Percentiles rank a stretch among this genome's conserved stretches.
These are phyloP conservation scores for Catagonus wagneri DNA, from an alignment of 2,113 vertebrate genomes.

Conservation along the genomic window DNA sequence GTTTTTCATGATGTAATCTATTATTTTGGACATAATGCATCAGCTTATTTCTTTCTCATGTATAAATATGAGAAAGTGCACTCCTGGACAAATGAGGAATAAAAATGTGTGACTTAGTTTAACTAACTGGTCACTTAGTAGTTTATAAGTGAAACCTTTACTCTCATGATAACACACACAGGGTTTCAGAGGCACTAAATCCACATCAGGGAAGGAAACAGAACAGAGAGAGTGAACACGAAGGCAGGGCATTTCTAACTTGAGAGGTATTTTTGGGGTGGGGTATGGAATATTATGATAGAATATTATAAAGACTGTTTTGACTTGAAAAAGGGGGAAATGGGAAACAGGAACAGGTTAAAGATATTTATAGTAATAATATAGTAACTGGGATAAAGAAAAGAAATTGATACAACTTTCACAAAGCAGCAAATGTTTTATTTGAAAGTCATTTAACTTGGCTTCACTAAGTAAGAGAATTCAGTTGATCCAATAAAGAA, in stretches of 20 bases:
- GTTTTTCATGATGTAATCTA: neutral
- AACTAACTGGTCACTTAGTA: neutral
- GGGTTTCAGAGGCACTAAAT: neutral
- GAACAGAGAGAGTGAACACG: neutral
- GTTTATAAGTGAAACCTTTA: neutral
- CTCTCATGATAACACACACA: neutral
- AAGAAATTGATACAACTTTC: neutral
- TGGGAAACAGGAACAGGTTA: neutral
- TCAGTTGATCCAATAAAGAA: neutral
- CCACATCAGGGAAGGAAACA: neutral
- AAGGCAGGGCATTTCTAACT: neutral
- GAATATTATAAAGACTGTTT: neutral
- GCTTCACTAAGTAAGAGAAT: neutral
- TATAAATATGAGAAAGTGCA: neutral
- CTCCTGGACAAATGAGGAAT: neutral
- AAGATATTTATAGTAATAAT: neutral
- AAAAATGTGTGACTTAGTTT: neutral
- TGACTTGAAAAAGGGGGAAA: neutral
- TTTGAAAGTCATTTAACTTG: conserved; percentile 4
- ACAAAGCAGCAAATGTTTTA: neutral
- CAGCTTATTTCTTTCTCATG: neutral
- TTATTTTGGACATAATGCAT: neutral
- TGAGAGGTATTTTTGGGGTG: neutral
- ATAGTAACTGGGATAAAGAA: neutral
- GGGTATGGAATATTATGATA: too few relatives aligned